phyloP scores from a whole-genome alignment of 2,113 vertebrate species.

The Dromaius novaehollandiae region DNA sequence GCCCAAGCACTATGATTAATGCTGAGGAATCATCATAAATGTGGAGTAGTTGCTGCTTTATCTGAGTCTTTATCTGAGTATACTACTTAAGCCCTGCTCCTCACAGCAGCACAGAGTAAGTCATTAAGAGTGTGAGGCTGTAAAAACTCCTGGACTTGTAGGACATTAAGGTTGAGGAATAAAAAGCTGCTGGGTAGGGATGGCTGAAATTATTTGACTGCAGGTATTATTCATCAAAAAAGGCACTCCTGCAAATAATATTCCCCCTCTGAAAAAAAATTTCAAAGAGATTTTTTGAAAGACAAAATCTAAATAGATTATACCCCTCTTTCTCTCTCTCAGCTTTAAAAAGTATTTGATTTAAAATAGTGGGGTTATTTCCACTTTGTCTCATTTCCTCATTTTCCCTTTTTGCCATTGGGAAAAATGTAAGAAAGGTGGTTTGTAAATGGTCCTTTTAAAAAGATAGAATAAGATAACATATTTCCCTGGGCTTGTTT shows the following conservation, averaged over 20 bases:
- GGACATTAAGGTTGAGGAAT: neutral
- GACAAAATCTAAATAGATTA: neutral
- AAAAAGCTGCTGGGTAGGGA: neutral
- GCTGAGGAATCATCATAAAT: neutral
- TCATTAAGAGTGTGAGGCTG: neutral
- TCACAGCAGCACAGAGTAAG: rapidly evolving
- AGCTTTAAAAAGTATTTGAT: neutral
- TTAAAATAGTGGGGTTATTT: neutral
- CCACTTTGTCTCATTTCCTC: neutral
- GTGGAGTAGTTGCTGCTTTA: neutral
- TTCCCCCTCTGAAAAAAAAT: neutral
- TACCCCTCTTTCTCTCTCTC: neutral
- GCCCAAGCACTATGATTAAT: neutral
- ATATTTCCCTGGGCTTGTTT: neutral
- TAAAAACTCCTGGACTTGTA: neutral
- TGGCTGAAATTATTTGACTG: neutral
- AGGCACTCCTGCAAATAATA: neutral
- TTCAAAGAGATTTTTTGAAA: neutral
- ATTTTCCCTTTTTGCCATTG: neutral
- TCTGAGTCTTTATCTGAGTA: neutral
- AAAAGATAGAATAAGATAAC: neutral
- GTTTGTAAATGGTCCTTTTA: neutral
- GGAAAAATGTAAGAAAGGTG: neutral
- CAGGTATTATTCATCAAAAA: neutral
- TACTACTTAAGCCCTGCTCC: neutral